Evolutionary conservation across 64 coral and sea anemone genomes (phyloP).

Genomic region (Actinia tenebrosa): DNA sequence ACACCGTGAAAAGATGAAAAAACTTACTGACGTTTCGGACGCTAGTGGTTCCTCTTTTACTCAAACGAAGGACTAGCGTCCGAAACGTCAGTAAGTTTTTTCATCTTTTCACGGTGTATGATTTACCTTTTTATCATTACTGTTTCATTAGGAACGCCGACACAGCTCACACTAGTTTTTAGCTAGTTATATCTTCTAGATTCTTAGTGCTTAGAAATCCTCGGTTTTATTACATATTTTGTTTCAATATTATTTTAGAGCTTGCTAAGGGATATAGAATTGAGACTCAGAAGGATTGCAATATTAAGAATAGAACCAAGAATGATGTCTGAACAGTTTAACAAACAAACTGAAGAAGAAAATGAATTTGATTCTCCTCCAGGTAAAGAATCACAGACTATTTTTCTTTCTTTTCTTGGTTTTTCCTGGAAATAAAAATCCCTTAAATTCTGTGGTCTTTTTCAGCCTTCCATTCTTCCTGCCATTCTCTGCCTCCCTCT

Average conservation of each 20-base stretch:
- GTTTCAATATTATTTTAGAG: not conserved
- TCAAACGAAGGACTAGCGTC: too few species aligned
- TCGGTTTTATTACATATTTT: too few species aligned
- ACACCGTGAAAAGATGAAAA: too few species aligned
- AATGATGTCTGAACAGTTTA: constrained; percentile 93
- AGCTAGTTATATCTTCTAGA: too few species aligned
- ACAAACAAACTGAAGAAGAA: constrained; percentile 68
- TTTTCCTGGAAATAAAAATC: not conserved
- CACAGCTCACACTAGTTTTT: too few species aligned
- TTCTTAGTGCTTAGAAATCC: too few species aligned
- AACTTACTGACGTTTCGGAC: too few species aligned
- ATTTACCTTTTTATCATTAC: too few species aligned
- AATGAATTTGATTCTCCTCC: constrained; percentile 73
- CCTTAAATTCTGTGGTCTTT: not conserved
- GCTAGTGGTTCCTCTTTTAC: too few species aligned
- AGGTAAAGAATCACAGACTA: constrained; percentile 19
- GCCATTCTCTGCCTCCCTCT: not conserved
- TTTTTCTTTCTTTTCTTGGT: not conserved
- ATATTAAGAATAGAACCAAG: constrained; percentile 81
- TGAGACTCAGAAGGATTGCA: constrained; percentile 52
- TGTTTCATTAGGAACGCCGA: too few species aligned
- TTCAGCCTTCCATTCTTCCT: not conserved
- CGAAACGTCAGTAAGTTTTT: too few species aligned
- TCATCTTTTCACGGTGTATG: too few species aligned
- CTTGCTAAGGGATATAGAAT: constrained; percentile 46